Evolutionary conservation across 53 echinoderm and acorn worm genomes (phyloP), one percentile per base, ranked within the genome.

Genomic region (Apostichopus leukothele): DNA sequence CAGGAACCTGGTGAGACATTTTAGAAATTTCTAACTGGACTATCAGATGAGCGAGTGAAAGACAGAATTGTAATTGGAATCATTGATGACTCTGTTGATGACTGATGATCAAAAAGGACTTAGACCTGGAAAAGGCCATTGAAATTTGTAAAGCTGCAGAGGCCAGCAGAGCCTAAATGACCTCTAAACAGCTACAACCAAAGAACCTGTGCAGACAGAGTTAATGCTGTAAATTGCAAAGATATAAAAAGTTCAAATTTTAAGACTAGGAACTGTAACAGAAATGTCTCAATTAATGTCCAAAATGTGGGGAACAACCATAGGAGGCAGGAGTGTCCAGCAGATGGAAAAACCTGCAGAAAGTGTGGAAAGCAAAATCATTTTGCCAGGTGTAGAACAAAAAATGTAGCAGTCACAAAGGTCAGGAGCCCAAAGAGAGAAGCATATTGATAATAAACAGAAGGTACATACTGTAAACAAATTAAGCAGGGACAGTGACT

Each of bases 371-470:
- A 74, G 25, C 74, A 9, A 9, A 78, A 51, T 51, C 78, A 51
- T 14, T 78, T 78, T 25, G 78, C 78, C 5, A 39, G 27, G 78
- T 78, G 52, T 39, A 78, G 51, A 78, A 78, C 78, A 7, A 39
- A 39, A 39, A 39, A 39, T 39, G 39, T 39, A 39, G 39, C 39
- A 39, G 39, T 39, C 39, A 39, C 39, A 39, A 39, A 39, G 39
- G 39, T 39, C 39, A 39, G 39, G 39, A 39, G 39, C 39, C 39
- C 39, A 39, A 39, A 39, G 39, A 39, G 39, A 39, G 39, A 39
- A 39, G 39, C 39, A 39, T 39, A 78, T 0, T 8, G 10, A 10
- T 57, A 57, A 57, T 7, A 10, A 57, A 57, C 57, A 10, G 7
- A 57, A 10, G 10, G 27, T 78, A 8, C 78, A 78, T 51, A 51